These are phyloP conservation scores for Ephialtes manifestator DNA, from an alignment of 2,888 invertebrate genomes.

Conservation along the genomic window DNA sequence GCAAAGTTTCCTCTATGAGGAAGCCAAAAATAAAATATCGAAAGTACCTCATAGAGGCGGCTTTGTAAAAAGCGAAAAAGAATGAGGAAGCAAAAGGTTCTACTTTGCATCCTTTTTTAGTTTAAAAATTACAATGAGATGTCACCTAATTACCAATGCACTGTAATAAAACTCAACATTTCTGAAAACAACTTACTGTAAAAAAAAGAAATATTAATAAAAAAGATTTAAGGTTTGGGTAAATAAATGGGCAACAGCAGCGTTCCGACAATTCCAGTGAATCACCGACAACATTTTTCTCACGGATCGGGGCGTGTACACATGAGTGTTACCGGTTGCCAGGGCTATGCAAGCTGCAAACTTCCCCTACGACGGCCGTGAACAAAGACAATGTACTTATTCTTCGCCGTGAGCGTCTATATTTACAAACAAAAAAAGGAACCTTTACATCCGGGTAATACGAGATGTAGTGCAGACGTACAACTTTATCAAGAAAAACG, in stretches of 20 bases:
- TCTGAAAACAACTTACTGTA: too few species aligned
- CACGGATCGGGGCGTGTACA: slow-evolving; percentile 19
- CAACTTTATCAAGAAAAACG: background rate
- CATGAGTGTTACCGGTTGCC: slow-evolving; percentile 20
- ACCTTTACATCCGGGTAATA: slow-evolving; percentile 32
- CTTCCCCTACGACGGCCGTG: slow-evolving; percentile 50
- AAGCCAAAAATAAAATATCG: too few species aligned
- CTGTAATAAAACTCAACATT: too few species aligned
- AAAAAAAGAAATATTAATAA: background rate
- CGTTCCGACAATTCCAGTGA: background rate
- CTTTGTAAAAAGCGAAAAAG: too few species aligned
- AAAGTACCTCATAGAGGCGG: too few species aligned
- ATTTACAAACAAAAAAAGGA: slow-evolving; percentile 36
- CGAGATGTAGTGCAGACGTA: slow-evolving; percentile 18
- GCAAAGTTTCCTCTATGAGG: too few species aligned
- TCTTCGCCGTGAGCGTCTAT: slow-evolving; percentile 18
- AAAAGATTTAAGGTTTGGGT: background rate
- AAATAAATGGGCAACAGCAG: background rate
- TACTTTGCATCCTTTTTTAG: too few species aligned
- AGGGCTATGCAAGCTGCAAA: slow-evolving; percentile 48
- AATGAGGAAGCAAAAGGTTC: too few species aligned
- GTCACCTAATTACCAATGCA: too few species aligned
- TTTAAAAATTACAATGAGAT: too few species aligned
- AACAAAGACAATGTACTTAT: slow-evolving; percentile 55
- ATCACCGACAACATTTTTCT: slow-evolving; percentile 13